Conservation (phyloP, 1,140 invertebrate genomes). For the Nautilus pompilius region DNA sequence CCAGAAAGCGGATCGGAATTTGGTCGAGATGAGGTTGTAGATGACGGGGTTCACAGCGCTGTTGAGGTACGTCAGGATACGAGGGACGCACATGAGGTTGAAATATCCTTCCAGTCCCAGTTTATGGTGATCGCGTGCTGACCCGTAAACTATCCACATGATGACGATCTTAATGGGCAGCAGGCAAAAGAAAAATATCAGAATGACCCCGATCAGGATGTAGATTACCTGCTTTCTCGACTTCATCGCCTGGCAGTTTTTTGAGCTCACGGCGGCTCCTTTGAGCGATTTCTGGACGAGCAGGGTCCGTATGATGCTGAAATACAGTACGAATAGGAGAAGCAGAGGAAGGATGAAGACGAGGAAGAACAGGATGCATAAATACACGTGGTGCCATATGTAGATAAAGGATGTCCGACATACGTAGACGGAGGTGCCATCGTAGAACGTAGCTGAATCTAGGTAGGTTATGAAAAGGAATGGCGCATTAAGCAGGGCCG, state of each 20-base stretch:
- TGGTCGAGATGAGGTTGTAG: slow-evolving; percentile 45
- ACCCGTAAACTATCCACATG: slow-evolving; percentile 62
- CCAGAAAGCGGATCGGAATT: slow-evolving; percentile 38
- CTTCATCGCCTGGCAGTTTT: neutral
- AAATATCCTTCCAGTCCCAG: slow-evolving; percentile 79
- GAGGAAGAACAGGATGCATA: slow-evolving; percentile 19
- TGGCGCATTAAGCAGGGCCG: slow-evolving; percentile 20
- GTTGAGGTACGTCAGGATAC: slow-evolving; percentile 44
- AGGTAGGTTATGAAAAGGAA: slow-evolving; percentile 27
- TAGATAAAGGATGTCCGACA: slow-evolving; percentile 19
- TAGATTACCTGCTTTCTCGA: slow-evolving; percentile 61
- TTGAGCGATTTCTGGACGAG: neutral
- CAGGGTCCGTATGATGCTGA: slow-evolving; percentile 20
- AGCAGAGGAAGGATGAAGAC: slow-evolving; percentile 26
- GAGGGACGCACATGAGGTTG: slow-evolving; percentile 77
- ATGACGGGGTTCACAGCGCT: slow-evolving; percentile 47
- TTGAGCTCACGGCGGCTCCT: neutral
- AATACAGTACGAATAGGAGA: slow-evolving; percentile 27
- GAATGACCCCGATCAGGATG: slow-evolving; percentile 85
- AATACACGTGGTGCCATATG: slow-evolving; percentile 17
- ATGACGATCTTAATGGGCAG: slow-evolving; percentile 82
- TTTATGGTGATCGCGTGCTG: slow-evolving; percentile 63
- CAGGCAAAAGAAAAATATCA: slow-evolving; percentile 87
- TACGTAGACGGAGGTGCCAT: slow-evolving; percentile 19
- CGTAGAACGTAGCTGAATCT: slow-evolving; percentile 20